Conservation (phyloP, 2,888 invertebrate genomes). For the Tryphoninae sp. region DNA sequence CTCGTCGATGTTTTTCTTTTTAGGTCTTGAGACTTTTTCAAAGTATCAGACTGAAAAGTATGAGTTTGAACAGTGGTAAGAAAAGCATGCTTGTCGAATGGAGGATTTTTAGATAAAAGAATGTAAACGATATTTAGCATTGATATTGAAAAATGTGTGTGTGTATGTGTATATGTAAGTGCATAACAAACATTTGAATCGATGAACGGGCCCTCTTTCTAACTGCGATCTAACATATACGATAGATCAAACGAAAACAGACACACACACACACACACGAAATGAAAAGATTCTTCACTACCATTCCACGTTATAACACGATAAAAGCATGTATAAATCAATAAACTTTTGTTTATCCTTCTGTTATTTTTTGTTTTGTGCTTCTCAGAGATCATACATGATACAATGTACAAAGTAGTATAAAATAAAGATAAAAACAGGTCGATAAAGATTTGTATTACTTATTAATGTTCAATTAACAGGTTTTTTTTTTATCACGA, state of each 20-base stretch:
- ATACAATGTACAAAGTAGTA: constrained; percentile 81
- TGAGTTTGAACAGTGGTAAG: constrained; percentile 25
- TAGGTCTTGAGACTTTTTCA: constrained; percentile 30
- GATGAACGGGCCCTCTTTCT: constrained; percentile 33
- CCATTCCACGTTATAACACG: constrained; percentile 68
- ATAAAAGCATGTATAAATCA: constrained; percentile 79
- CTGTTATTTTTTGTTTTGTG: constrained; percentile 76
- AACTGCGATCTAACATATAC: constrained; percentile 66
- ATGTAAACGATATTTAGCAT: constrained; percentile 24
- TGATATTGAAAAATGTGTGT: constrained; percentile 9
- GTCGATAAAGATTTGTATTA: constrained; percentile 77
- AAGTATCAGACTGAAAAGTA: background rate
- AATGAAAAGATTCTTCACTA: constrained; percentile 54
- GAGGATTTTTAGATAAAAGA: constrained; percentile 29
- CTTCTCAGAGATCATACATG: constrained; percentile 80
- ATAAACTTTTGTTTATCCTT: constrained; percentile 76
- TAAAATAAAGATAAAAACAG: constrained; percentile 78
- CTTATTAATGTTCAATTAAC: constrained; percentile 65
- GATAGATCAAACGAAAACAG: constrained; percentile 62
- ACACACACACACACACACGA: constrained; percentile 28
- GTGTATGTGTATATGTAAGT: constrained; percentile 32
- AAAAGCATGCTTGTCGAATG: constrained; percentile 37
- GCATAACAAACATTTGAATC: constrained; percentile 34
- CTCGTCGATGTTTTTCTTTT: constrained; percentile 29
- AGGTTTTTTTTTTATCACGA: constrained; percentile 61